phyloP scores from a whole-genome alignment of 2,113 vertebrate species.

The Eulemur macaco region DNA sequence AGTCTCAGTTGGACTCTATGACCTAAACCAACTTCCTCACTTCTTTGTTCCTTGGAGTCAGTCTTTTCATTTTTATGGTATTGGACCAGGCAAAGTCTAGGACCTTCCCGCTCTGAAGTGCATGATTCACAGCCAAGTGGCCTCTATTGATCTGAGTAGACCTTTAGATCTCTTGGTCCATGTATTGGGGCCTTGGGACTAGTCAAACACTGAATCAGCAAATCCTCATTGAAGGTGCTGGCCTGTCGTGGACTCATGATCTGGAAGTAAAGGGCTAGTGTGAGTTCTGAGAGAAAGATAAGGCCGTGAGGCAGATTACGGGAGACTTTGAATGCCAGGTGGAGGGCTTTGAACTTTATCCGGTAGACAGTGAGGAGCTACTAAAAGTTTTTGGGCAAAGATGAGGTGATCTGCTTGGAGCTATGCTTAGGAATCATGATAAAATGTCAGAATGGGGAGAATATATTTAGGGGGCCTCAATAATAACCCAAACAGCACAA shows the following conservation, averaged over 20 bases:
- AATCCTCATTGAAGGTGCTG: neutral
- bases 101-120: neutral
- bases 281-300: neutral
- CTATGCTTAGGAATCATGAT: neutral
- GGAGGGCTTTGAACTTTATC: neutral
- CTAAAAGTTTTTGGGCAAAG: neutral
- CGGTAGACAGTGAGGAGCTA: neutral
- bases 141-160: neutral
- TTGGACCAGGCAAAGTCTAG: neutral
- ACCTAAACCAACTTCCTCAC: neutral
- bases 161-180: neutral
- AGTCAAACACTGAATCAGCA: constrained; percentile 10
- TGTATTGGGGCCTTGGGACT: neutral
- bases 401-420: neutral
- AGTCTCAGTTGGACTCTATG: neutral
- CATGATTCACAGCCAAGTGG: constrained; percentile 5
- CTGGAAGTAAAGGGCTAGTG: neutral
- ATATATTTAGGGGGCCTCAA: neutral
- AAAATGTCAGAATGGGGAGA: neutral
- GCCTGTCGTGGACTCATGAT: neutral
- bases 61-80: neutral
- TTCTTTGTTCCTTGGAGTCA: neutral
- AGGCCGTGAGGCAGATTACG: neutral
- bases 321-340: constrained; percentile 10
- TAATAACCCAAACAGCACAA: neutral